phyloP scores from a whole-genome alignment of 1,140 invertebrate species.

The Eufriesea mexicana region DNA sequence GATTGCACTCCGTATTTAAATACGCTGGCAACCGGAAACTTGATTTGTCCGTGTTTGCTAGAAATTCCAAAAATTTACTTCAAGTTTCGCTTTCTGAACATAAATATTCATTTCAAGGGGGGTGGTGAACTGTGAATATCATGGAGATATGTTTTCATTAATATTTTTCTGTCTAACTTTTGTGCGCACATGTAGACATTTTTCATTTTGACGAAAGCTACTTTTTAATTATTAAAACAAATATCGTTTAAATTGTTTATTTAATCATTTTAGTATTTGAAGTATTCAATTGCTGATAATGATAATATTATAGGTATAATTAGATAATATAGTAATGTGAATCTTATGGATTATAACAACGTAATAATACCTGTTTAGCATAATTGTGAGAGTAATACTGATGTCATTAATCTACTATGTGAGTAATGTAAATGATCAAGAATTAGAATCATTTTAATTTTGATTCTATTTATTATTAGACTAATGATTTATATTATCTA shows the following conservation, averaged over 20 bases:
- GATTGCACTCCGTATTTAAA: slow-evolving; percentile 72
- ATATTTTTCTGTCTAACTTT: neutral
- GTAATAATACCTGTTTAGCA: too few relatives aligned
- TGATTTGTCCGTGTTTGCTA: neutral
- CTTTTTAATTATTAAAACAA: neutral
- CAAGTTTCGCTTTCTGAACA: neutral
- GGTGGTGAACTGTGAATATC: too few relatives aligned
- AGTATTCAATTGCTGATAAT: neutral
- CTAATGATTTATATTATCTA: too few relatives aligned
- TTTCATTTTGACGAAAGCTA: neutral
- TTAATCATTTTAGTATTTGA: too few relatives aligned
- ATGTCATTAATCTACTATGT: too few relatives aligned
- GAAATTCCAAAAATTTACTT: neutral
- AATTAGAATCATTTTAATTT: too few relatives aligned
- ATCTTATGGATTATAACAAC: neutral
- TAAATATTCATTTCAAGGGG: neutral
- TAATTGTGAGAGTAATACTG: neutral
- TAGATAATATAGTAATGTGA: neutral
- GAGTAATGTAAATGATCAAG: too few relatives aligned
- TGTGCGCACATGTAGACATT: neutral
- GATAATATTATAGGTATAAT: neutral
- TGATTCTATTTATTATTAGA: too few relatives aligned
- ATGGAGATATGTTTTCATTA: neutral
- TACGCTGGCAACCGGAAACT: slow-evolving; percentile 43
- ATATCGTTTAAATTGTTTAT: neutral